These are phyloP conservation scores for Xyrauchen texanus DNA, from an alignment of 2,113 vertebrate species.

Conservation along the genomic window DNA sequence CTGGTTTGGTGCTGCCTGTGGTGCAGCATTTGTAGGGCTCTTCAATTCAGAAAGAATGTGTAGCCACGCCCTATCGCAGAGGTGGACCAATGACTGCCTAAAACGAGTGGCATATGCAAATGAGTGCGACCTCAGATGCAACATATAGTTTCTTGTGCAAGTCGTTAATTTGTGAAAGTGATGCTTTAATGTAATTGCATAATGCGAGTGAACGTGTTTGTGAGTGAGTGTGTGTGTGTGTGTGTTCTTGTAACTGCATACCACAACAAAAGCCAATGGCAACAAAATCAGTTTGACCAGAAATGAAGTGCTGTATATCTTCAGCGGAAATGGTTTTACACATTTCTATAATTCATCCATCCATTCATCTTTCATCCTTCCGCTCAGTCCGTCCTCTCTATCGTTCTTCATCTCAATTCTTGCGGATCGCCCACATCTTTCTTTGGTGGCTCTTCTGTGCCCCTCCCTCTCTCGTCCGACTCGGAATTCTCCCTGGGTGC, in stretches of 20 bases:
- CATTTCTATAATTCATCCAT: conserved; percentile 29
- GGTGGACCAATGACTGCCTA: conserved; percentile 34
- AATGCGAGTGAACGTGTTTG: conserved; percentile 47
- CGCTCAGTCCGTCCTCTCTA: neutral
- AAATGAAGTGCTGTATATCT: conserved; percentile 42
- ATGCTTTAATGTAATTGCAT: conserved; percentile 58
- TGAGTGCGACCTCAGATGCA: neutral
- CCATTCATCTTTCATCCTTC: conserved; percentile 23
- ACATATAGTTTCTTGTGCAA: conserved; percentile 32
- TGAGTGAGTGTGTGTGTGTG: conserved; percentile 40
- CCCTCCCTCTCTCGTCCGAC: conserved; percentile 59
- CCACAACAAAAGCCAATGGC: conserved; percentile 35
- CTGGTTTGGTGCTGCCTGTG: conserved; percentile 15
- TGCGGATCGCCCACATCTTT: conserved; percentile 44
- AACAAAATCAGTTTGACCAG: conserved; percentile 6
- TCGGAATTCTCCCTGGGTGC: conserved; percentile 62
- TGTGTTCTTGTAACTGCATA: conserved; percentile 36
- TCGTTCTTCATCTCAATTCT: conserved; percentile 52
- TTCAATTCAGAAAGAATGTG: conserved; percentile 28
- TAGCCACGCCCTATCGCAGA: neutral
- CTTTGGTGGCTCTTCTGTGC: conserved; percentile 67
- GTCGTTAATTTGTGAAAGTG: neutral
- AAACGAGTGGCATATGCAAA: conserved; percentile 21
- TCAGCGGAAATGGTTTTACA: conserved; percentile 36
- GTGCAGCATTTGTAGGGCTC: conserved; percentile 46